Percentiles rank a stretch among this genome's conserved stretches.
phyloP scores from a whole-genome alignment of 2,797 vertebrate genomes.

The Myotis planiceps region DNA sequence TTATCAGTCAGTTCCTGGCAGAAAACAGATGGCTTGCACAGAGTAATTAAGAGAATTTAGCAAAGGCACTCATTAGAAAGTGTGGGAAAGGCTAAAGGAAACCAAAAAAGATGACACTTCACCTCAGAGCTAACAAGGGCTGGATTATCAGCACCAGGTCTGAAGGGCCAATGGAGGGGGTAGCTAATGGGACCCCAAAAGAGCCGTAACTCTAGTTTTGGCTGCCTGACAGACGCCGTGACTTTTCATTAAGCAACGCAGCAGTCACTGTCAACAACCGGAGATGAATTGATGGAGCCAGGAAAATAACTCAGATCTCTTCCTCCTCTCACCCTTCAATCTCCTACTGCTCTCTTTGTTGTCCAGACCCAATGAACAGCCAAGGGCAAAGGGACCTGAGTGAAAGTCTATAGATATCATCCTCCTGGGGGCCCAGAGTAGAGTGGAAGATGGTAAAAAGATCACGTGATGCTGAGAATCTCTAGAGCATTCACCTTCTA shows the following conservation, averaged over 20 bases:
- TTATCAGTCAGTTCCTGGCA: constrained; percentile 49
- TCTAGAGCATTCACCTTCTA: not conserved
- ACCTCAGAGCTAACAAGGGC: not conserved
- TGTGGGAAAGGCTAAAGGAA: constrained; percentile 14
- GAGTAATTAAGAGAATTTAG: constrained; percentile 40
- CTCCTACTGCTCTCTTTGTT: not conserved
- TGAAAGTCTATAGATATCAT: not conserved
- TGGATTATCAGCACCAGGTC: not conserved
- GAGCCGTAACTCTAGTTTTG: not conserved
- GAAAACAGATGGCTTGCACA: constrained; percentile 45
- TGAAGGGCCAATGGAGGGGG: not conserved
- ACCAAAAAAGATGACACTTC: not conserved
- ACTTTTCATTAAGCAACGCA: not conserved
- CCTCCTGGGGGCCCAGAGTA: not conserved
- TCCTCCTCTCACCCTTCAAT: not conserved
- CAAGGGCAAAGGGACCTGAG: not conserved
- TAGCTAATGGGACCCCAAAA: not conserved
- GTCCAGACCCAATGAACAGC: not conserved
- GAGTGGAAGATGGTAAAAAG: not conserved
- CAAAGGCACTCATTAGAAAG: constrained; percentile 24
- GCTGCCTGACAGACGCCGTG: not conserved
- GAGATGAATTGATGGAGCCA: not conserved
- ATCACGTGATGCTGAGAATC: not conserved
- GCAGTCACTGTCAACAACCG: not conserved
- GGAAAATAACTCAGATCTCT: not conserved